phyloP scores from a whole-genome alignment of 2,113 vertebrate genomes.

The Microtus pennsylvanicus region DNA sequence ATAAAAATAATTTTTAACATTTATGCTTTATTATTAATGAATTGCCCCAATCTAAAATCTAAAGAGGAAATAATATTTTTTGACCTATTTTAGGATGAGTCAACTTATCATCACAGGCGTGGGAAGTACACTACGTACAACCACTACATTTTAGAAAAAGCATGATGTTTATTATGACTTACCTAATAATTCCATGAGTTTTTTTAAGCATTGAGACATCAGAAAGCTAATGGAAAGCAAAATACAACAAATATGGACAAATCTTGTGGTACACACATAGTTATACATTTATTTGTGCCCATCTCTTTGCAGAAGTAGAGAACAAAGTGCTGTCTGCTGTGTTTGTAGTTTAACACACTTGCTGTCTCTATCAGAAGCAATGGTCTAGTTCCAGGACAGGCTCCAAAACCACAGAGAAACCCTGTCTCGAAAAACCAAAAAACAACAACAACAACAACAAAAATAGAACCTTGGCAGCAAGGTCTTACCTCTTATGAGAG shows the following conservation, averaged over 20 bases:
- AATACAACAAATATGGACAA: background rate
- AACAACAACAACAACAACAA: too few relatives aligned
- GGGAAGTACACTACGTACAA: background rate
- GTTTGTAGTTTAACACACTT: background rate
- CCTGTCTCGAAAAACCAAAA: too few relatives aligned
- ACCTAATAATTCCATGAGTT: background rate
- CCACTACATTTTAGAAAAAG: constrained; percentile 12
- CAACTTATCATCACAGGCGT: background rate
- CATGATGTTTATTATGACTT: background rate
- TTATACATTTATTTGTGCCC: background rate
- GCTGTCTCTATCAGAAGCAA: too few relatives aligned
- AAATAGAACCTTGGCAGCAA: background rate
- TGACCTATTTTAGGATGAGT: constrained; percentile 23
- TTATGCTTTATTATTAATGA: constrained; percentile 52
- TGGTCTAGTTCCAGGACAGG: too few relatives aligned
- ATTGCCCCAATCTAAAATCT: background rate
- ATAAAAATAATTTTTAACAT: constrained; percentile 56
- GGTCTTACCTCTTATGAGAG: background rate
- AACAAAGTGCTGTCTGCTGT: background rate
- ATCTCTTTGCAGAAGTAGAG: background rate
- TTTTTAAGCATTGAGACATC: background rate
- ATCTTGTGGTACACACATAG: rapidly evolving
- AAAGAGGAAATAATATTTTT: background rate
- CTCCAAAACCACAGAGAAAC: too few relatives aligned
- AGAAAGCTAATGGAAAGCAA: background rate